A percentile compares a stretch with the other conserved stretches of the same genome.
phyloP scores from a whole-genome alignment of 2,888 invertebrate species.

The Sycophila texana region DNA sequence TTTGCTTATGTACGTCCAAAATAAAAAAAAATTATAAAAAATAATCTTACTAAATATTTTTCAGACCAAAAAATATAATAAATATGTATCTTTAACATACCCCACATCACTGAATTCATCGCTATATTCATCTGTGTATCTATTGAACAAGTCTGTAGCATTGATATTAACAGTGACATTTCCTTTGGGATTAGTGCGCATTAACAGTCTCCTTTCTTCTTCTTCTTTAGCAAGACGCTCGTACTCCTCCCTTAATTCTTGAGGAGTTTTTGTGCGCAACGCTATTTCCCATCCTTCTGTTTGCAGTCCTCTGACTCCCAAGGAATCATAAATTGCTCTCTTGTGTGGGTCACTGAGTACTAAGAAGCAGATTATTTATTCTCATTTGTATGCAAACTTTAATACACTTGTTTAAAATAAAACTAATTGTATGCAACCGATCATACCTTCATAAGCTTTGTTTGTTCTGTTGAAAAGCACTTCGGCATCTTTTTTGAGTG shows the following conservation, averaged over 20 bases:
- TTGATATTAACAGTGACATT: slow-evolving; percentile 91
- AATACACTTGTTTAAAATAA: background rate
- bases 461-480: slow-evolving; percentile 94
- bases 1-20: background rate
- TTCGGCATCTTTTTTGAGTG: slow-evolving; percentile 92
- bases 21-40: background rate
- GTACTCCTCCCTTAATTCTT: slow-evolving; percentile 97
- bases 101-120: slow-evolving; percentile 68
- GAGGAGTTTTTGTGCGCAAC: slow-evolving; percentile 92
- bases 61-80: slow-evolving; percentile 2
- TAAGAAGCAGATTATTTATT: slow-evolving; percentile 68
- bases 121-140: slow-evolving; percentile 85
- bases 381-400: background rate
- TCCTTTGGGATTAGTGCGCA: slow-evolving; percentile 94
- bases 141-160: slow-evolving; percentile 93
- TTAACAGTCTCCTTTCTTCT: slow-evolving; percentile 91
- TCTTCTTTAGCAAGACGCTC: slow-evolving; percentile 90
- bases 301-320: slow-evolving; percentile 88
- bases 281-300: slow-evolving; percentile 98
- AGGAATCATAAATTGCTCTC: slow-evolving; percentile 94
- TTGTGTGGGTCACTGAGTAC: slow-evolving; percentile 95
- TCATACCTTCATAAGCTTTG: slow-evolving; percentile 91
- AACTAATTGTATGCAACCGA: background rate
- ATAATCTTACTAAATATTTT: slow-evolving; percentile 10
- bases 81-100: slow-evolving; percentile 63